Base-by-base conservation (phyloP, 2,888 invertebrate species). In the Agriotes lineatus region DNA sequence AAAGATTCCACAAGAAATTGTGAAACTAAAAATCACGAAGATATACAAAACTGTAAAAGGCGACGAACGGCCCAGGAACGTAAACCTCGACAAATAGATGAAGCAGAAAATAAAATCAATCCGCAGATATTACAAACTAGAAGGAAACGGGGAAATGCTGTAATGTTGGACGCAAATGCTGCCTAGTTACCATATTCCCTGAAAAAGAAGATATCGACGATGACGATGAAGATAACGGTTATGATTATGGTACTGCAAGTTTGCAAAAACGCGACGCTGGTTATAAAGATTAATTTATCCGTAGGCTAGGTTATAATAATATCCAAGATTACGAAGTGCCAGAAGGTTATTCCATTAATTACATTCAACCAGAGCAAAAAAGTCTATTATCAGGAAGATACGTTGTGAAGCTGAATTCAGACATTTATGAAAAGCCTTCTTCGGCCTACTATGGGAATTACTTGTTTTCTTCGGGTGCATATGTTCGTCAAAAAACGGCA, bases 161-260 rank as follows among this genome's bases (percentile, higher is more conserved):
- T 83, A 37, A 71, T 84, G 19, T 80, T 84, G 2, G 84, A 85
- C 65, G 75, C 80, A 6, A 85, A 85, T 75, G 81, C 84, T 12
- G 84, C 85, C 19, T 86, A 79, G 73, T 79, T 83, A 58, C 84
- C 85, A 0, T 75, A 72, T 37, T 52, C 73, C 18, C 63, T 67
- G 1, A 72, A 75, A 1, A 85, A 85, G 85, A 83, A 65, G 85
- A 86, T 30, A 87, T 87, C 79, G 85, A 85, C 5, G 85, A 83
- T 74, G 87, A 87, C 77, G 86, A 86, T 74, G 85, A 86, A 50
- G 85, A 87, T 69, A 85, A 86, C 70, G 85, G 85, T 9, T 86
- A 86, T 75, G 86, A 85, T 72, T 86, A 86, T 70, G 81, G 84
- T 4, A 81, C 82, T 44, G 82, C 84, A 5, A 83, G 82, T 72